These are phyloP conservation scores for Pangasius sanitwongsei DNA, from an alignment of 2,797 vertebrate genomes.

Conservation along the genomic window DNA sequence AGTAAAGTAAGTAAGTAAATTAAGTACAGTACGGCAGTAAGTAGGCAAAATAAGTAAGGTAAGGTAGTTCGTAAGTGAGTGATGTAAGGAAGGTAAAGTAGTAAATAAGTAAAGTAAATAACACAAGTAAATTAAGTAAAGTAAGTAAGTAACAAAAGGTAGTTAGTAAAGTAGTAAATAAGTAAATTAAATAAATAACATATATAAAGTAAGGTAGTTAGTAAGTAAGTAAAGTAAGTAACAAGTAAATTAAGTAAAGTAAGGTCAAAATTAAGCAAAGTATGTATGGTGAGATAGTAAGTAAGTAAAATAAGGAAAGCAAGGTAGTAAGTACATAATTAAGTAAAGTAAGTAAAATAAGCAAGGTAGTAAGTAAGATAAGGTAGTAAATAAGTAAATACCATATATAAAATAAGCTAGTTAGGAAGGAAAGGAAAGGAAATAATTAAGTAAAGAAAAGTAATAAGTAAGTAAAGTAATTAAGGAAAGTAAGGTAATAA, in stretches of 20 bases:
- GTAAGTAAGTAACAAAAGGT: not conserved
- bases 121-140: not conserved
- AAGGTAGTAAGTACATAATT: not conserved
- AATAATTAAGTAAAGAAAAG: not conserved
- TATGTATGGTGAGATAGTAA: not conserved
- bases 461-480: not conserved
- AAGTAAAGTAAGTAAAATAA: not conserved
- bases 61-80: not conserved
- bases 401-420: no score
- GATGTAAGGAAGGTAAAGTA: not conserved
- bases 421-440: not conserved
- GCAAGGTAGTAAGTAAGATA: not conserved
- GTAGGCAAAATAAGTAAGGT: not conserved
- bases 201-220: not conserved
- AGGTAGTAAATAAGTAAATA: not conserved
- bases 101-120: not conserved
- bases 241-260: not conserved
- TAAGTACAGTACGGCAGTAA: not conserved
- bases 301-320: not conserved
- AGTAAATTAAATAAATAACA: not conserved
- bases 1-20: not conserved
- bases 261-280: not conserved
- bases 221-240: not conserved
- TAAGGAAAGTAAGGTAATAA: no score
- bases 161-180: not conserved